phyloP scores from a whole-genome alignment of 2,888 invertebrate species.

The Deilephila porcellus region DNA sequence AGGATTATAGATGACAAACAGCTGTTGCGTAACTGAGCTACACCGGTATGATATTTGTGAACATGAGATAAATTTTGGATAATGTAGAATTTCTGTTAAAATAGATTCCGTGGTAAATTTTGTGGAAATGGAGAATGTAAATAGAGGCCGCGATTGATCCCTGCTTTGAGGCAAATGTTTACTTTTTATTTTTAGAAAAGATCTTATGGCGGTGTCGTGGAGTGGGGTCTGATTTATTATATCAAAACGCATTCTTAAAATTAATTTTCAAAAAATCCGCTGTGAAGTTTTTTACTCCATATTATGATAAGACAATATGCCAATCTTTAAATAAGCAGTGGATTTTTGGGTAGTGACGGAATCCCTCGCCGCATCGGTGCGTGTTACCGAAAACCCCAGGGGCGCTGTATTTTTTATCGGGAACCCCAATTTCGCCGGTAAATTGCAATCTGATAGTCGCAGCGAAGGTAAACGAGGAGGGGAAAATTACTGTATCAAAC shows the following conservation, averaged over 20 bases:
- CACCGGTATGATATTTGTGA: not conserved
- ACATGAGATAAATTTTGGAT: not conserved
- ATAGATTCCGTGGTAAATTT: not conserved
- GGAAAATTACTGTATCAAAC: not conserved
- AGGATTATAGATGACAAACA: not conserved
- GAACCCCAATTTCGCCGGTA: constrained; percentile 63
- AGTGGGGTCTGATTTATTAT: too few relatives aligned
- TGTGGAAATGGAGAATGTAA: too few relatives aligned
- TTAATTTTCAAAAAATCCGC: too few relatives aligned
- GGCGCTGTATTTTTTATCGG: constrained; percentile 69
- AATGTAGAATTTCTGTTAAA: not conserved
- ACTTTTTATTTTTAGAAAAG: too few relatives aligned
- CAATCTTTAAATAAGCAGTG: not conserved
- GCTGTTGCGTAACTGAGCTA: not conserved
- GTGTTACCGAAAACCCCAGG: constrained; percentile 49
- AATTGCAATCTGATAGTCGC: constrained; percentile 76
- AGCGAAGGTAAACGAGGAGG: constrained; percentile 32
- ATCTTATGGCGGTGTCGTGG: too few relatives aligned
- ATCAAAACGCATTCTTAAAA: too few relatives aligned
- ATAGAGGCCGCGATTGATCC: too few relatives aligned
- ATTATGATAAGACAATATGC: too few relatives aligned
- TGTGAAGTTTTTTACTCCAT: too few relatives aligned
- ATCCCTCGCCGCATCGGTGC: not conserved
- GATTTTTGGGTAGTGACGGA: not conserved
- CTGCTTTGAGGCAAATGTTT: too few relatives aligned